Conservation (phyloP, 2,888 invertebrate species). For the Synergus laeviventris region DNA sequence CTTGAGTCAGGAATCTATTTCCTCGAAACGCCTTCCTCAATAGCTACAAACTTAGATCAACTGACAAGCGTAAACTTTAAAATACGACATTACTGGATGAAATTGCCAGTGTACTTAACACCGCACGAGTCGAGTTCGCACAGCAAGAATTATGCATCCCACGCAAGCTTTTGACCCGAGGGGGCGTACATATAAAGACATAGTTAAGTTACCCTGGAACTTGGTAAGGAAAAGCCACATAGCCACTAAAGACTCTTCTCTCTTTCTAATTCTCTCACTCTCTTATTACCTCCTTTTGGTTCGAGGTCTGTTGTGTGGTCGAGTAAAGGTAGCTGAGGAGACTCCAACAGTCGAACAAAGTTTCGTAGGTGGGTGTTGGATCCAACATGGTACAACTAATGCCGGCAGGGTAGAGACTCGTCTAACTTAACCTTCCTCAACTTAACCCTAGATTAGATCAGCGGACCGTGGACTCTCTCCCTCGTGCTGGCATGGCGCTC, state of each 20-base stretch:
- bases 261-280: slow-evolving; percentile 5
- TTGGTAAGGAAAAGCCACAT: slow-evolving; percentile 6
- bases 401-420: slow-evolving; percentile 58
- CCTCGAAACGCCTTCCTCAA: background rate
- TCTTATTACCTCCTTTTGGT: slow-evolving; percentile 41
- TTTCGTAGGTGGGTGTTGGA: background rate
- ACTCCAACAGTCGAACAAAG: background rate
- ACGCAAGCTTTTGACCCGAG: background rate
- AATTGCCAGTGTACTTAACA: slow-evolving; percentile 2
- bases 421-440: slow-evolving; percentile 66
- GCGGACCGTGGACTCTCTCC: slow-evolving; percentile 60
- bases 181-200: background rate
- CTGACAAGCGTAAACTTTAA: background rate
- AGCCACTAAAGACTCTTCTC: slow-evolving; percentile 23
- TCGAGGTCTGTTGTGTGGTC: background rate
- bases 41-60: background rate
- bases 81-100: slow-evolving; percentile 1
- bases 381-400: slow-evolving; percentile 64
- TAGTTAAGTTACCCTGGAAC: slow-evolving; percentile 1
- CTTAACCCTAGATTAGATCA: slow-evolving; percentile 70
- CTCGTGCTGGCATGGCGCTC: slow-evolving; percentile 26
- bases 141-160: slow-evolving; percentile 7
- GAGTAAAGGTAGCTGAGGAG: slow-evolving; percentile 4
- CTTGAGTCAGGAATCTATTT: background rate
- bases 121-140: background rate